phyloP scores from a whole-genome alignment of 1,140 invertebrate genomes.

The Lepidotrigona ventralis region DNA sequence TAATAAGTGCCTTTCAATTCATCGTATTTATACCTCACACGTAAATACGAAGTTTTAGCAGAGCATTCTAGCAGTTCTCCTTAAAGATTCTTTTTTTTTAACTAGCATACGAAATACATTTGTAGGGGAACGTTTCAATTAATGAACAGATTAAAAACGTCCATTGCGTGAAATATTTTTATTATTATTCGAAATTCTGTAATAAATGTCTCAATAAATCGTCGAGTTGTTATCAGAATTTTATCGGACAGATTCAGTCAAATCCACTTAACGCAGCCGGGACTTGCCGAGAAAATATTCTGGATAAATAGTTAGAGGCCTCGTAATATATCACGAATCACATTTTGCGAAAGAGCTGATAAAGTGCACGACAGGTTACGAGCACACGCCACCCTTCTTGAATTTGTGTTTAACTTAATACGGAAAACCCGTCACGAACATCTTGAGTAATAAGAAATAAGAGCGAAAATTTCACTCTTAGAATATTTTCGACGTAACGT shows the following conservation, averaged over 20 bases:
- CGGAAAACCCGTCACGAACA: constrained; percentile 62
- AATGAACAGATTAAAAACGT: neutral
- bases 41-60: no score
- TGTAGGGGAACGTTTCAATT: neutral
- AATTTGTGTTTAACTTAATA: constrained; percentile 61
- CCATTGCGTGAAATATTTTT: neutral
- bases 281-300: constrained; percentile 39
- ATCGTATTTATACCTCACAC: no score
- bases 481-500: constrained; percentile 16
- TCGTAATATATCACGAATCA: constrained; percentile 48
- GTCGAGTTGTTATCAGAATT: neutral
- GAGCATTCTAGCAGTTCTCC: no score
- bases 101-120: neutral
- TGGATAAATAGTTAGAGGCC: constrained; percentile 57
- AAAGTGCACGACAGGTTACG: constrained; percentile 58
- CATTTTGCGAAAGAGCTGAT: constrained; percentile 57
- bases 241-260: constrained; percentile 39
- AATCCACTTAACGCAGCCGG: constrained; percentile 38
- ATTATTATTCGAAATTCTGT: neutral
- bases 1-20: no score
- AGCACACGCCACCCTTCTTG: constrained; percentile 61
- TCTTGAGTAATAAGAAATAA: constrained; percentile 39
- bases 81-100: no score
- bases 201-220: neutral
- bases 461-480: constrained; percentile 14